Percentiles rank a stretch among this genome's conserved stretches.
Conservation (phyloP, 2,113 vertebrate species). For the Micronisus gabar region DNA sequence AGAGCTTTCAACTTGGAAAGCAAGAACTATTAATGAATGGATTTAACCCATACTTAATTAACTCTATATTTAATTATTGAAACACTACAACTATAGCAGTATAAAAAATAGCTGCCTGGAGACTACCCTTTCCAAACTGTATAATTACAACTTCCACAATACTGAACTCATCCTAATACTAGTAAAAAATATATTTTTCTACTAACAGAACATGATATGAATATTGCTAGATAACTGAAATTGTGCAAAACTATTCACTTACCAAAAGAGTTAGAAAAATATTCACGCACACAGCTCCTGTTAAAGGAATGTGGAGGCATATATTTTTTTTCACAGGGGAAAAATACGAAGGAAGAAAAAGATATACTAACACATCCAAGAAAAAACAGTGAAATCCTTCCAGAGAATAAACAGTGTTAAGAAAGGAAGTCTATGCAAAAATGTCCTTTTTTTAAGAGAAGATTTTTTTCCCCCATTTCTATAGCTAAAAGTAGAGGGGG, state of each 20-base stretch:
- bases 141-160: neutral
- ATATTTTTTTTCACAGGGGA: neutral
- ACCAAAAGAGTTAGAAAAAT: neutral
- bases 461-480: neutral
- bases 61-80: slow-evolving; percentile 17
- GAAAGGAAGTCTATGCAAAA: neutral
- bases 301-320: neutral
- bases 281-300: neutral
- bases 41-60: neutral
- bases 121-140: neutral
- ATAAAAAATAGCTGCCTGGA: neutral
- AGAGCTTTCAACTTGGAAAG: neutral
- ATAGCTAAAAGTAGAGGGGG: neutral
- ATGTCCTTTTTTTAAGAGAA: neutral
- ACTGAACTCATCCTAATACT: neutral
- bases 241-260: neutral
- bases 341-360: neutral
- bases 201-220: neutral
- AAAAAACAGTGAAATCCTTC: neutral
- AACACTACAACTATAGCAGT: neutral
- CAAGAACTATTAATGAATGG: neutral
- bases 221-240: neutral
- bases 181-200: neutral
- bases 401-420: neutral
- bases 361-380: neutral